These are phyloP conservation scores for Pteropus rufus DNA, from an alignment of 2,797 vertebrate genomes.

Conservation along the genomic window DNA sequence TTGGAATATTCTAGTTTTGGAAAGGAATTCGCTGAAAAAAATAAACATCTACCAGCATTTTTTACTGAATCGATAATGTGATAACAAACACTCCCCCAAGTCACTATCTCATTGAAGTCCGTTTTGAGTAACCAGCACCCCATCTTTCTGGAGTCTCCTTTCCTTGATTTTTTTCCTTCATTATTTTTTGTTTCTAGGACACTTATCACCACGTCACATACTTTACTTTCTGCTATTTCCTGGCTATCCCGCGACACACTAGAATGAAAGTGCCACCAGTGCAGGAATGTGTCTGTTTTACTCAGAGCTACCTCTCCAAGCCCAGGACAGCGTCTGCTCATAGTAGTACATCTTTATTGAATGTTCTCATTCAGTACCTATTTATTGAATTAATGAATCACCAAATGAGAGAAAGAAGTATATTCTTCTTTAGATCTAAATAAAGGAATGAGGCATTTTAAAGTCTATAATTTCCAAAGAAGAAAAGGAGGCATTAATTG, in stretches of 20 bases:
- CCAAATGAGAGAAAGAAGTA: neutral
- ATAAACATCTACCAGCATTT: neutral
- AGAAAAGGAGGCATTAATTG: neutral
- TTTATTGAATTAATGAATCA: neutral
- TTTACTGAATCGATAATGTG: neutral
- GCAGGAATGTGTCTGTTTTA: neutral
- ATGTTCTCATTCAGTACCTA: neutral
- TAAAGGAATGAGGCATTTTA: neutral
- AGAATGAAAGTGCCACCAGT: neutral
- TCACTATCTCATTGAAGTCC: neutral
- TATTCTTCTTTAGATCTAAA: neutral
- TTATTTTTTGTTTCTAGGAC: neutral
- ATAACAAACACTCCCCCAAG: neutral
- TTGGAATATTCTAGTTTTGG: neutral
- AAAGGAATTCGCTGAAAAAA: conserved; percentile 7
- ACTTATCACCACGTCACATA: neutral
- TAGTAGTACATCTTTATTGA: neutral
- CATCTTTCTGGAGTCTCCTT: neutral
- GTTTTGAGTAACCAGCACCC: neutral
- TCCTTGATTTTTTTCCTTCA: neutral
- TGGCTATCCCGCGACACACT: neutral
- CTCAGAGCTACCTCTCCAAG: neutral
- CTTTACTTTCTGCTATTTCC: neutral
- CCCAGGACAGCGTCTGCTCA: neutral
- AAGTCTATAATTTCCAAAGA: conserved; percentile 4